Base-by-base conservation (phyloP, 2,797 vertebrate species). In the Phyllotis vaccarum region DNA sequence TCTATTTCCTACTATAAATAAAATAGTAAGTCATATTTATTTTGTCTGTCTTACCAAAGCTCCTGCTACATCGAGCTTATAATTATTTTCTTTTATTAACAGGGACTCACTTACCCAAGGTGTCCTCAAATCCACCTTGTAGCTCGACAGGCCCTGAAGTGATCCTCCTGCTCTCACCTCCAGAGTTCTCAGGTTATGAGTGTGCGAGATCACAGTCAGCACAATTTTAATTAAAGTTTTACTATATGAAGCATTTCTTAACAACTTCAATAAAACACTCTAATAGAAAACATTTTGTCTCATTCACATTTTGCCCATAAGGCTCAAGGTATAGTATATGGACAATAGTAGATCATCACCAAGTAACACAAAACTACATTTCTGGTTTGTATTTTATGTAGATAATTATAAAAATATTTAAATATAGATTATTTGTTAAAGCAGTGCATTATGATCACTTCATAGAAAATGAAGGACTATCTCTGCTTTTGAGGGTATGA, bases 351-450 rank as follows among this genome's bases (percentile, higher is more conserved):
- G 58, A 56, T 86, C 19, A n/a, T 6, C 29, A 13, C 86, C 16
- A 90, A 74, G 34, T 49, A 46, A 6, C 60, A 82, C 34, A 82
- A 75, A 11, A 9, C 12, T n/a, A 4, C 29, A 66, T 14, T 66
- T 49, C 11, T 66, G 12, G 31, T 93, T 85, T 82, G 13, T 46
- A 16, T 82, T 82, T 92, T 60, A 86, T 89, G 2, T 16, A 78
- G 60, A 89, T 19, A 89, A 89, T 66, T 82, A 87, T 58, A 13
- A 56, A 80, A 76, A 40, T 92, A 17, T 81, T 80, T 22, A 81
- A 74, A 62, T 43, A 13, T 2, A 62, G 83, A 43, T 21, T 86
- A 34, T 29, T 75, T 4, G 64, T 79, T 94, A 46, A 91, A 86
- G 13, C 6, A 76, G 58, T 81, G 31, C 10, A 27, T 46, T 75